Evolutionary conservation across 2,797 vertebrate species (phyloP), one percentile per base, ranked within the genome.

Genomic region (Pseudochromis fuscus): DNA sequence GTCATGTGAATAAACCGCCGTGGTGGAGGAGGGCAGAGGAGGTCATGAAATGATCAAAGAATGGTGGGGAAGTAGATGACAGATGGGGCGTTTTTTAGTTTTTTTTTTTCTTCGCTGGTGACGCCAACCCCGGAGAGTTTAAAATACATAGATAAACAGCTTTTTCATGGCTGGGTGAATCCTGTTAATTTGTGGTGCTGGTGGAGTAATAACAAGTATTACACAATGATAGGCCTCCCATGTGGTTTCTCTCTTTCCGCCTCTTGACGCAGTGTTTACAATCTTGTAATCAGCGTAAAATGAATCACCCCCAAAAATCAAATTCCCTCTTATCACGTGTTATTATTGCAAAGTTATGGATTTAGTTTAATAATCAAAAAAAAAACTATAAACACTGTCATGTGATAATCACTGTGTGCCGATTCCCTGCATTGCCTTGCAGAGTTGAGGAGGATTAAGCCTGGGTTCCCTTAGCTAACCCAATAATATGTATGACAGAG

Each of bases 401-500:
- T 83, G 84, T 75, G 83, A 83, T 87, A 82, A 83, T 84, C 60
- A 35, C 69, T 15, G 52, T 11, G 66, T 27, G 31, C 75, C 50
- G 70, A 90, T 83, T 89, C 67, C 67, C 77, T 24, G 48, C 82
- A 77, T 76, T 70, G 84, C 80, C 79, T 81, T 37, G 74, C 84
- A 81, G 82, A 88, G 90, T 50, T 79, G 85, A 72, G 67, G 82
- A 87, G 87, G 87, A 93, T 93, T 93, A 93, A 77, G 75, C 56
- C 81, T 5, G 66, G 65, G 66, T 74, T 88, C 55, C 68, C 87
- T 82, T 84, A 61, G 86, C 83, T 73, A 78, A 88, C 79, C 84
- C 84, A 85, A 81, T 87, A 83, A 88, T 87, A 82, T 88, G 88
- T 88, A 86, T 88, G 90, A 91, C 87, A 85, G 83, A 68, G 88